phyloP scores from a whole-genome alignment of 2,113 vertebrate genomes.

The Pituophis catenifer region DNA sequence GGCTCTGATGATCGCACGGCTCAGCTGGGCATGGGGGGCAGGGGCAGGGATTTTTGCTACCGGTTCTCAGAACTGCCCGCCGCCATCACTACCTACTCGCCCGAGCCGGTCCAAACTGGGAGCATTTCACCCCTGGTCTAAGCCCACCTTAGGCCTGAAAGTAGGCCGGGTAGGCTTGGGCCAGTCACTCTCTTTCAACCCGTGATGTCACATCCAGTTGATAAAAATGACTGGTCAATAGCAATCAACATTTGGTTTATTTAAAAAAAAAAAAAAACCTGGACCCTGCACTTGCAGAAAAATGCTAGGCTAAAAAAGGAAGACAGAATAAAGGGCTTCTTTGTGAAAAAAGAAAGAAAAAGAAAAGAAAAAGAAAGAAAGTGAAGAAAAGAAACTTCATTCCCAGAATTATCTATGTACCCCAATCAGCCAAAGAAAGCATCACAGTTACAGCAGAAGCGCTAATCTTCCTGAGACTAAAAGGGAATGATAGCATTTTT shows the following conservation, averaged over 20 bases:
- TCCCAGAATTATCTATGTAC: neutral
- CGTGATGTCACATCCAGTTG: too few species aligned
- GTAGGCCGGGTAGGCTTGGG: neutral
- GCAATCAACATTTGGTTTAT: neutral
- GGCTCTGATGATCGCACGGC: too few species aligned
- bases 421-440: neutral
- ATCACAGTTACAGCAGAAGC: neutral
- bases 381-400: neutral
- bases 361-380: neutral
- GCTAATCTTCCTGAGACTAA: neutral
- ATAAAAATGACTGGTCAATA: neutral
- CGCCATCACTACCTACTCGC: too few species aligned
- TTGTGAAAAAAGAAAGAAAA: neutral
- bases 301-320: neutral
- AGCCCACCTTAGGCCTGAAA: neutral
- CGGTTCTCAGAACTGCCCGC: too few species aligned
- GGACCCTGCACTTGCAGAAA: too few species aligned
- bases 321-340: neutral
- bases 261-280: neutral
- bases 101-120: too few species aligned
- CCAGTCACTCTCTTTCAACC: neutral
- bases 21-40: too few species aligned
- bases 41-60: too few species aligned
- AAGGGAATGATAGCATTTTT: neutral
- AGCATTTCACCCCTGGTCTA: neutral